phyloP scores from a whole-genome alignment of 1,140 invertebrate genomes.

The Stegodyphus dumicola region DNA sequence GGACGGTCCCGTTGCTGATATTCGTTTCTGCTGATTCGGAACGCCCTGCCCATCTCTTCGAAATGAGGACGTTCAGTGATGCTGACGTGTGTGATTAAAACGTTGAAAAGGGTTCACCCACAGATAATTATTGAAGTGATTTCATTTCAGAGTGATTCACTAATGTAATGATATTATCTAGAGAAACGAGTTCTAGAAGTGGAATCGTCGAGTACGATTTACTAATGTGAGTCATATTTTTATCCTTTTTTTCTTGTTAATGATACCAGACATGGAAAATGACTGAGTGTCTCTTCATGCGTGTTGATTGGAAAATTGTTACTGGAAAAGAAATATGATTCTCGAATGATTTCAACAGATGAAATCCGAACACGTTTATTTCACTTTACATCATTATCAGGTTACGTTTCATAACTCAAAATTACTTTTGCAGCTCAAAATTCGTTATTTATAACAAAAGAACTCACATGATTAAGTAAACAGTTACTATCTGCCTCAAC shows the following conservation, averaged over 20 bases:
- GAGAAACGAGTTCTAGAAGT: constrained; percentile 7
- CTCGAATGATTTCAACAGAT: too few relatives aligned
- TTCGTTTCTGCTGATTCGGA: constrained; percentile 14
- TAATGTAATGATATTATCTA: constrained; percentile 18
- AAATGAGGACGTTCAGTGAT: neutral
- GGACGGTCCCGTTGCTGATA: constrained; percentile 10
- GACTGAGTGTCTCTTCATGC: neutral
- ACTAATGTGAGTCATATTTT: constrained; percentile 15
- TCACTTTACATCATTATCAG: too few relatives aligned
- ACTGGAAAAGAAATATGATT: neutral
- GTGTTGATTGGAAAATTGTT: neutral
- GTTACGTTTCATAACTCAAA: too few relatives aligned
- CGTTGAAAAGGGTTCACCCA: constrained; percentile 23
- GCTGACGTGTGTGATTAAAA: constrained; percentile 16
- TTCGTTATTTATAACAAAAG: too few relatives aligned
- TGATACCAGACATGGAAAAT: constrained; percentile 15
- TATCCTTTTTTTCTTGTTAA: constrained; percentile 6
- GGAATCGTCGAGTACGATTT: constrained; percentile 10
- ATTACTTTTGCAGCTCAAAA: too few relatives aligned
- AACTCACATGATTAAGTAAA: too few relatives aligned
- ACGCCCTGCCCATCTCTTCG: neutral
- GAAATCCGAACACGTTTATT: too few relatives aligned
- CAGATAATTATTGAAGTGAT: constrained; percentile 33
- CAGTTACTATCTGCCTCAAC: too few relatives aligned
- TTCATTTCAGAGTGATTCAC: constrained; percentile 16